Evolutionary conservation across 2,797 vertebrate genomes (phyloP).

Genomic region (Cichlasoma orientale): DNA sequence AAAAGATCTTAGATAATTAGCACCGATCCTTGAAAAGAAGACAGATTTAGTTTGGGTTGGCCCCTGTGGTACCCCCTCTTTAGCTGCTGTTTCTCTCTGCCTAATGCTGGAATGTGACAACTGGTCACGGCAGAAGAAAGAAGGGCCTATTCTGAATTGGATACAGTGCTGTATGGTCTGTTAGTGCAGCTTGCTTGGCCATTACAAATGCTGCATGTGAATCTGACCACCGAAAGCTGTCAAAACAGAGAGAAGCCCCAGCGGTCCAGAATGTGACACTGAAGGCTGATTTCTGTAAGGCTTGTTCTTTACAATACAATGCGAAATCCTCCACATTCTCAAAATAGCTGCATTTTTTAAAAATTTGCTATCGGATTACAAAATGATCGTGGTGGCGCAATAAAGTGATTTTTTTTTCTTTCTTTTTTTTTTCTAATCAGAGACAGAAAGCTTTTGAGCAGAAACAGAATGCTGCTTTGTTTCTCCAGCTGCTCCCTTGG

Average conservation of each 20-base stretch:
- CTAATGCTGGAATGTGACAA: slow-evolving; percentile 78
- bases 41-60: slow-evolving; percentile 65
- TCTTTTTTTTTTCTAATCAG: slow-evolving; percentile 12
- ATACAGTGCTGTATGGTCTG: slow-evolving; percentile 59
- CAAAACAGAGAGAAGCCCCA: slow-evolving; percentile 18
- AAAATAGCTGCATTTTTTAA: slow-evolving; percentile 40
- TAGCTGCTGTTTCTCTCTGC: slow-evolving; percentile 53
- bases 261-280: slow-evolving; percentile 11
- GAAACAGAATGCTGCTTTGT: slow-evolving; percentile 67
- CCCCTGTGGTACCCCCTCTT: slow-evolving; percentile 53
- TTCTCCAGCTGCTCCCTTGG: slow-evolving; percentile 72
- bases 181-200: slow-evolving; percentile 57
- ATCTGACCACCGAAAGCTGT: slow-evolving; percentile 47
- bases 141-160: slow-evolving; percentile 64
- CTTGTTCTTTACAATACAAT: neutral
- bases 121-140: slow-evolving; percentile 75
- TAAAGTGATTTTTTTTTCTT: slow-evolving; percentile 35
- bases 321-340: slow-evolving; percentile 30
- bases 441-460: slow-evolving; percentile 64
- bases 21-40: slow-evolving; percentile 62
- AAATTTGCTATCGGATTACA: slow-evolving; percentile 42
- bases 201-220: slow-evolving; percentile 54
- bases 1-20: slow-evolving; percentile 73
- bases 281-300: slow-evolving; percentile 14
- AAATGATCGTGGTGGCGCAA: slow-evolving; percentile 40